Evolutionary conservation across 2,113 vertebrate species (phyloP), one percentile per base, ranked within the genome.

Genomic region (Zootoca vivipara): DNA sequence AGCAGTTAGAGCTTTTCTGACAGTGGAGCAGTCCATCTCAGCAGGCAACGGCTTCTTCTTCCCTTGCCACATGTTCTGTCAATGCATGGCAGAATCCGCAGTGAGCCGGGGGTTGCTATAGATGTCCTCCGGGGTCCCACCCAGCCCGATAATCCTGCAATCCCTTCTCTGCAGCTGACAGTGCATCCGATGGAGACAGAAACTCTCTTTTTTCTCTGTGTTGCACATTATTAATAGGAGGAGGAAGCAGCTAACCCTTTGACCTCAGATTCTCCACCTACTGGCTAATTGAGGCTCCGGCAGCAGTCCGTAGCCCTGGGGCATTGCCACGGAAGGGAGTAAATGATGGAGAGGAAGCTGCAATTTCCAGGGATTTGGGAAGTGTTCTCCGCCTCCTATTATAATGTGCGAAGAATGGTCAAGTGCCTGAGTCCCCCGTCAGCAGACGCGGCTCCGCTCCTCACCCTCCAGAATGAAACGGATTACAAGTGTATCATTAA

Each of bases 401-500:
- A 56, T 8, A 33, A 52, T 58, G n/a, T 35, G 46, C 2, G n/a
- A 56, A 35, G 70, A 73, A 74, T 5, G 26, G 81, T 83, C 65
- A 83, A 70, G 82, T 70, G 70, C 13, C 12, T 33, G 2, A 1
- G 20, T 58, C 13, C 33, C 12, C 5, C 52, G 46, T n/a, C 5
- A 3, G 1, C 26, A 69, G 65, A 69, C 16, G 24, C 73, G 9
- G 35, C 46, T 52, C 46, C 2, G 20, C 65, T 70, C 82, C 20
- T 28, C 28, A 20, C 33, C 72, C 42, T 72, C 46, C 72, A 22
- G 20, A 85, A 85, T 38, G 83, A 74, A 74, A 74, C 12, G 52
- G 72, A 62, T 62, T 38, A 74, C 35, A 38, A 40, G 83, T 28
- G 83, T 75, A 28, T 69, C 46, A 75, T 85, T 85, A 85, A 85